These are phyloP conservation scores for Galagoides demidoff DNA, from an alignment of 2,797 vertebrate species.

Conservation along the genomic window DNA sequence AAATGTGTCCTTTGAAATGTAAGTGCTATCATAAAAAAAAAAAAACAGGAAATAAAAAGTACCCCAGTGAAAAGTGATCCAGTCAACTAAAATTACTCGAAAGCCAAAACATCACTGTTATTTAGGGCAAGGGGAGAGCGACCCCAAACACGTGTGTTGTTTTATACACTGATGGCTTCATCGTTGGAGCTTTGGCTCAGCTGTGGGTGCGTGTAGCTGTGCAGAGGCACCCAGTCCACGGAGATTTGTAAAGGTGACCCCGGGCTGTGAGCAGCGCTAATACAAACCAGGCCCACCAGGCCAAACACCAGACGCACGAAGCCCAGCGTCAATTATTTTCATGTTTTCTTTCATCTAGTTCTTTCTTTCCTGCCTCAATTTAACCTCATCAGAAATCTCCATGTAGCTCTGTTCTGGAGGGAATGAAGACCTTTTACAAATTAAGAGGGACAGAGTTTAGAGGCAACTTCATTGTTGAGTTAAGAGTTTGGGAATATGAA, in stretches of 20 bases:
- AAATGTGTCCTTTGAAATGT: not conserved
- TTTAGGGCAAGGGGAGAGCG: fast-evolving
- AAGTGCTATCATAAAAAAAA: not conserved
- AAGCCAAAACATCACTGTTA: not conserved
- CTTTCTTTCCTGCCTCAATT: not conserved
- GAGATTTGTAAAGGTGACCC: not conserved
- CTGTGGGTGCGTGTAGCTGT: not conserved
- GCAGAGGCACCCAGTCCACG: not conserved
- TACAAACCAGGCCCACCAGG: conserved; percentile 1
- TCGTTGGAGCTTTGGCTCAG: not conserved
- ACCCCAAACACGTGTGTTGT: not conserved
- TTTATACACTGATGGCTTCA: not conserved
- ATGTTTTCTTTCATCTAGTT: not conserved
- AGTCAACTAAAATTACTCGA: not conserved
- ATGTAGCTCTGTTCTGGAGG: conserved; percentile 7
- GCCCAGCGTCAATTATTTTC: not conserved
- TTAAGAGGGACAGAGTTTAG: not conserved
- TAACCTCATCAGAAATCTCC: conserved; percentile 7
- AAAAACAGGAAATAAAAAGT: not conserved
- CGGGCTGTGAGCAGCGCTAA: not conserved
- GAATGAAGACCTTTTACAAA: conserved; percentile 37
- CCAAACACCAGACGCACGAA: not conserved
- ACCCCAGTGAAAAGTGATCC: not conserved
- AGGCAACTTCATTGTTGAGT: not conserved
- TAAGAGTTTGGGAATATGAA: not conserved